A percentile compares a stretch with the other conserved stretches of the same genome.
These are phyloP conservation scores for Geotrypetes seraphini DNA, from an alignment of 2,797 vertebrate genomes.

Conservation along the genomic window DNA sequence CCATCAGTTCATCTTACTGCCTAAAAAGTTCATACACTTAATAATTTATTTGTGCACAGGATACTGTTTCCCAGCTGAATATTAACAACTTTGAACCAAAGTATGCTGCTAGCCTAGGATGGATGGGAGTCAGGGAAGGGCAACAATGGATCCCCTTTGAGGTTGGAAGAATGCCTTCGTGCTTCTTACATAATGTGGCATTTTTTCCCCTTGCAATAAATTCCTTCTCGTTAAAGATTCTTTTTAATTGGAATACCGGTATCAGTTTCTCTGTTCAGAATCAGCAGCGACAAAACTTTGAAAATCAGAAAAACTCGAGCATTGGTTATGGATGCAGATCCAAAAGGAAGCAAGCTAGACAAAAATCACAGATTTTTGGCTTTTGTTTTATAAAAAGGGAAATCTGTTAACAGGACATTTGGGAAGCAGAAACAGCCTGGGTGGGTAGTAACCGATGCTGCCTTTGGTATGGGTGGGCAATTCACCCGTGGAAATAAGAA, in stretches of 20 bases:
- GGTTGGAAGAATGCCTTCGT: constrained; percentile 67
- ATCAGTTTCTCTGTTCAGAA: constrained; percentile 55
- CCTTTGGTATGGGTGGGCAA: constrained; percentile 9
- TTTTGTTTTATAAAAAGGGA: neutral
- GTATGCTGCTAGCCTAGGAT: constrained; percentile 75
- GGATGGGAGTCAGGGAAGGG: constrained; percentile 49
- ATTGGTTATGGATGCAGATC: constrained; percentile 17
- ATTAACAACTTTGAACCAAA: constrained; percentile 98
- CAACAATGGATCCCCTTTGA: constrained; percentile 64
- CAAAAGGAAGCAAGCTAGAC: neutral
- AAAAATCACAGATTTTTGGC: neutral
- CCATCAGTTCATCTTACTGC: constrained; percentile 98
- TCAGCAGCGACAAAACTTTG: constrained; percentile 41
- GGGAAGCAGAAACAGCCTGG: constrained; percentile 2
- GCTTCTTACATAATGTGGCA: constrained; percentile 53
- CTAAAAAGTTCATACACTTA: constrained; percentile 98
- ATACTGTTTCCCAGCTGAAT: constrained; percentile 98
- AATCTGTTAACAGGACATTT: constrained; percentile 9
- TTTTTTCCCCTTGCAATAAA: constrained; percentile 59
- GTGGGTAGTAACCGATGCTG: constrained; percentile 4
- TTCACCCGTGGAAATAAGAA: neutral
- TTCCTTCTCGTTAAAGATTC: constrained; percentile 75
- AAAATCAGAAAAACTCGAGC: constrained; percentile 35
- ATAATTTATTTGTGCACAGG: constrained; percentile 98
- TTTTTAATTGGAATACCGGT: constrained; percentile 75